Conservation (phyloP, 2,888 invertebrate genomes). For the Lamellibrachia columna region DNA sequence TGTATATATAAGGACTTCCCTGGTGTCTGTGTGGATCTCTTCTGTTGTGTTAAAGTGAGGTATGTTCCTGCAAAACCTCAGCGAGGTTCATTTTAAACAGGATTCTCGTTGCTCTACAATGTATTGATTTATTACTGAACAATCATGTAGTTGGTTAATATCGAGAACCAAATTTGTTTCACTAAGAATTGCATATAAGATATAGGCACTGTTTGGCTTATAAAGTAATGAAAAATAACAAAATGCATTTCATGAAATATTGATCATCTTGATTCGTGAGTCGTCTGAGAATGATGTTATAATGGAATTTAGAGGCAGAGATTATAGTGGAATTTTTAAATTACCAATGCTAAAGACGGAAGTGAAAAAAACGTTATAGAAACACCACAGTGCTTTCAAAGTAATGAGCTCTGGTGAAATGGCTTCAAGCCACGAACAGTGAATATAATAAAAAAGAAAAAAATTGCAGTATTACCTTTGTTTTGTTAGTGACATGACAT, state of each 20-base stretch:
- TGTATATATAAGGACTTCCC: not conserved
- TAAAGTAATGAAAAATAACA: not conserved
- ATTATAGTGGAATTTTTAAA: not conserved
- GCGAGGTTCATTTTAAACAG: not conserved
- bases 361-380: not conserved
- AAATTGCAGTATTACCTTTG: not conserved
- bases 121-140: not conserved
- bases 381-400: not conserved
- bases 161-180: not conserved
- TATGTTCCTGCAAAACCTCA: not conserved
- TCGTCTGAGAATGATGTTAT: not conserved
- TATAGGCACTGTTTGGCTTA: not conserved
- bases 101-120: not conserved
- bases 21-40: conserved; percentile 1
- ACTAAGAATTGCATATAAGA: not conserved
- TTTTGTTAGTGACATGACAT: not conserved
- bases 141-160: not conserved
- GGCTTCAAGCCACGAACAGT: not conserved
- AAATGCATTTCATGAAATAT: not conserved
- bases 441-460: not conserved
- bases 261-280: not conserved
- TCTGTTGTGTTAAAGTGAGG: not conserved
- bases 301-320: not conserved
- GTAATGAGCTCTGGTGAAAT: not conserved
- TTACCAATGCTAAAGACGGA: not conserved